These are phyloP conservation scores for Drosophila bifasciata DNA, from an alignment of 1,140 invertebrate species.

Conservation along the genomic window DNA sequence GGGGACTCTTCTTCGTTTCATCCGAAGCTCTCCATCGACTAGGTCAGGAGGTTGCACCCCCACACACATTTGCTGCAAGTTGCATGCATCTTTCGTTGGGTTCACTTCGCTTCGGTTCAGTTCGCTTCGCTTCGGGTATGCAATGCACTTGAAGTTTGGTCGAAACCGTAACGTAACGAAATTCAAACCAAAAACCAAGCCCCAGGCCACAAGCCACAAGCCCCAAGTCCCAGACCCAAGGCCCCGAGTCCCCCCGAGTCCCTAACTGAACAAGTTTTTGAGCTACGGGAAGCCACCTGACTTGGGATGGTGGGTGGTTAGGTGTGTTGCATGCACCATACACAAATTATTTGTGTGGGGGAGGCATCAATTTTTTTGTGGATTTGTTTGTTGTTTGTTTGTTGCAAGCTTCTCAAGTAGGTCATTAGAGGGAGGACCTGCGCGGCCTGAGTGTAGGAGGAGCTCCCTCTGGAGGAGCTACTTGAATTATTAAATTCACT, in stretches of 20 bases:
- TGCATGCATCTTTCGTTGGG: not conserved
- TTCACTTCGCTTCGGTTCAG: too few relatives aligned
- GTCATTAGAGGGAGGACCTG: slow-evolving; percentile 66
- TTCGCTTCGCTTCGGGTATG: not conserved
- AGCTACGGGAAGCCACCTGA: slow-evolving; percentile 29
- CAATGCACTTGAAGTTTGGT: slow-evolving; percentile 62
- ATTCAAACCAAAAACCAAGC: not conserved
- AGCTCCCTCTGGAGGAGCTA: slow-evolving; percentile 37
- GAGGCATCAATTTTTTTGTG: slow-evolving; percentile 16
- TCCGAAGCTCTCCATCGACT: slow-evolving; percentile 40
- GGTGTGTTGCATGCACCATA: too few relatives aligned
- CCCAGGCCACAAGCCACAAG: slow-evolving; percentile 1
- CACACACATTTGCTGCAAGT: slow-evolving; percentile 26
- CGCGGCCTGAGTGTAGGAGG: slow-evolving; percentile 4
- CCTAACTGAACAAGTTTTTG: slow-evolving; percentile 26
- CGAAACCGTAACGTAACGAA: slow-evolving; percentile 44
- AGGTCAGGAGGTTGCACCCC: slow-evolving; percentile 70
- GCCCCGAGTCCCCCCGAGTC: not conserved
- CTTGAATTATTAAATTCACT: slow-evolving; percentile 78
- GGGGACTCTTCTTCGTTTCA: not conserved
- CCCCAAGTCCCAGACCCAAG: not conserved
- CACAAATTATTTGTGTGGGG: not conserved
- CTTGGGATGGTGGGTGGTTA: slow-evolving; percentile 13
- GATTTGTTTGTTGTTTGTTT: slow-evolving; percentile 37
- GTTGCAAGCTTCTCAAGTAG: slow-evolving; percentile 52